Evolutionary conservation across 2,888 invertebrate species (phyloP).

Genomic region (Clunio marinus): DNA sequence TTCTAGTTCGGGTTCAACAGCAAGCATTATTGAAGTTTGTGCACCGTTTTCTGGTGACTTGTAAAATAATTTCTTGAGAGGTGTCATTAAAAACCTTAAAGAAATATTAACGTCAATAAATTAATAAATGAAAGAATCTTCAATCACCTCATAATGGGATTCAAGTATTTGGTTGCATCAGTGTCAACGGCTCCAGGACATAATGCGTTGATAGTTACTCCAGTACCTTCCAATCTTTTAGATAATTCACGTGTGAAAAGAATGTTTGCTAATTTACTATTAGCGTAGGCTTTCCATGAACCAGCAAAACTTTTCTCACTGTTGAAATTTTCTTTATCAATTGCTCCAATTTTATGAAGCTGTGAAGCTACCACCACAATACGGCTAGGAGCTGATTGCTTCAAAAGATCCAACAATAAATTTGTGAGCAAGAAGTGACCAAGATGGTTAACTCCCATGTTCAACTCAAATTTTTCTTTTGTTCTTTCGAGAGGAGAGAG

Average conservation of each 20-base stretch:
- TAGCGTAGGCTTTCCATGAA: slow-evolving; percentile 62
- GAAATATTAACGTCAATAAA: background rate
- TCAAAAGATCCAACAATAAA: slow-evolving; percentile 63
- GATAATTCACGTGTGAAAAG: slow-evolving; percentile 69
- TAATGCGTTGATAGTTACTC: slow-evolving; percentile 68
- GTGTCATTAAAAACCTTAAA: background rate
- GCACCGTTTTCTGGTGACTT: slow-evolving; percentile 41
- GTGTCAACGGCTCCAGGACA: slow-evolving; percentile 79
- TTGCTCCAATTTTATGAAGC: slow-evolving; percentile 61
- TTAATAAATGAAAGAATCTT: background rate
- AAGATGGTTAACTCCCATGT: slow-evolving; percentile 76
- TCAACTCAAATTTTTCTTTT: slow-evolving; percentile 73
- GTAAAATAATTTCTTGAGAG: slow-evolving; percentile 47
- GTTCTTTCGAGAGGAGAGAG: slow-evolving; percentile 67
- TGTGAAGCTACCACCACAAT: slow-evolving; percentile 67
- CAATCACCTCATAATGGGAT: slow-evolving; percentile 39
- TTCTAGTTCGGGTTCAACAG: slow-evolving; percentile 40
- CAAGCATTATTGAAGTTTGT: slow-evolving; percentile 42
- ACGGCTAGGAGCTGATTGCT: slow-evolving; percentile 65
- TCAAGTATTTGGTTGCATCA: slow-evolving; percentile 61
- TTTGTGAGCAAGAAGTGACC: slow-evolving; percentile 77
- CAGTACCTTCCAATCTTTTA: slow-evolving; percentile 60
- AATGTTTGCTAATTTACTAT: slow-evolving; percentile 76
- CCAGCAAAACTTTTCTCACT: slow-evolving; percentile 61
- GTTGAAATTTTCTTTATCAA: slow-evolving; percentile 69